Evolutionary conservation across 2,797 vertebrate species (phyloP).

Genomic region (Eupleurogrammus muticus): DNA sequence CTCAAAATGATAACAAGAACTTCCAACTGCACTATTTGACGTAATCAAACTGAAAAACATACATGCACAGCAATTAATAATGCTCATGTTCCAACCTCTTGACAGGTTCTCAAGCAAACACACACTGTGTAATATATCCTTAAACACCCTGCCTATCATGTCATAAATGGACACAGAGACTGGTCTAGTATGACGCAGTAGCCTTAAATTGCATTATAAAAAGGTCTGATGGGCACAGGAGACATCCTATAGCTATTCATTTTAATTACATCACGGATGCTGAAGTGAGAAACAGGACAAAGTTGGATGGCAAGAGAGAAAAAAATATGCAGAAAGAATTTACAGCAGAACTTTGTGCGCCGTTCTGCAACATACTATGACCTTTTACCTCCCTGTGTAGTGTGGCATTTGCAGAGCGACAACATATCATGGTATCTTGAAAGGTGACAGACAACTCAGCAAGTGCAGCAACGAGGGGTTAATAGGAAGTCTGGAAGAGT

Average conservation of each 20-base stretch:
- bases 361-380: not conserved
- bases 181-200: conserved; percentile 1
- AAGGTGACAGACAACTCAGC: not conserved
- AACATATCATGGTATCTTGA: conserved; percentile 7
- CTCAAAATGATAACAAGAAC: not conserved
- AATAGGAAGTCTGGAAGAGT: not conserved
- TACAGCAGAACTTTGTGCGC: not conserved
- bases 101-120: not conserved
- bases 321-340: conserved; percentile 1
- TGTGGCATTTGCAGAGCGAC: not conserved
- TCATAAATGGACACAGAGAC: conserved; percentile 37
- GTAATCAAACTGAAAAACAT: not conserved
- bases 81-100: not conserved
- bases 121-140: conserved; percentile 14
- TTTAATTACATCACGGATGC: conserved; percentile 28
- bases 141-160: conserved; percentile 38
- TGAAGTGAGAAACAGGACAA: conserved; percentile 22
- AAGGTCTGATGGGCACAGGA: conserved; percentile 20
- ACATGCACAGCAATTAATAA: not conserved
- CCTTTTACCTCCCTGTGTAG: conserved; percentile 16
- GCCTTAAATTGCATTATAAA: conserved; percentile 48
- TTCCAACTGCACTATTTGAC: not conserved
- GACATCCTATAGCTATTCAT: conserved; percentile 31
- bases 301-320: conserved; percentile 10
- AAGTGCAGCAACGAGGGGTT: not conserved